Base-by-base conservation (phyloP, 1,140 invertebrate genomes). In the Meloidogyne exigua region DNA sequence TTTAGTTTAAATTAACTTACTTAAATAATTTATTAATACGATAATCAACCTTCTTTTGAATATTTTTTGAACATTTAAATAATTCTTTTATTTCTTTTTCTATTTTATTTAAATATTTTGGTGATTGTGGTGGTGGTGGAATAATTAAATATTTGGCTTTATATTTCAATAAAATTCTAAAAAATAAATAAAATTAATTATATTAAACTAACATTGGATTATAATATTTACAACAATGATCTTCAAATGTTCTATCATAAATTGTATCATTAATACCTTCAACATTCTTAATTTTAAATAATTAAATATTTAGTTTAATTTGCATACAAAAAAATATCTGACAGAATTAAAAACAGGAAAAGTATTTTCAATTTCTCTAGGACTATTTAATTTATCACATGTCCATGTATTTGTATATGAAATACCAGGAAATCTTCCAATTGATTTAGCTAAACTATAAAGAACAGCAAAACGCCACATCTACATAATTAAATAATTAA, bases 361-460 rank as follows among this genome's bases (percentile, higher is more conserved):
- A n/a, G 49, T 57, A 57, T 57, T 57, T 57, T 57, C 49, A n/a
- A 57, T 57, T 57, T 57, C 49, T 57, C 18, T n/a, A 4, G 49
- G 49, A 57, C 18, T 57, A n/a, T 57, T 57, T 9, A n/a, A n/a
- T 57, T 57, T 57, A n/a, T 57, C 49, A 57, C 49, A 57, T n/a
- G 49, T 57, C 49, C 49, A 57, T n/a, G 49, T 57, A 57, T n/a
- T 57, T 57, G 49, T 57, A 57, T 57, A n/a, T 57, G 49, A 57
- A 57, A 57, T 57, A 57, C 49, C 49, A 18, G 49, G 49, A 57
- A 57, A 57, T 57, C 49, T 57, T 9, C n/a, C 49, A 57, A 57
- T 57, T 57, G 49, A 57, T 57, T 57, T 57, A n/a, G 49, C 49
- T 57, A 57, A 57, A 57, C 49, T 57, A n/a, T 57, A 57, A 57